phyloP scores from a whole-genome alignment of 2,113 vertebrate species.

The Protobothrops flavoviridis region DNA sequence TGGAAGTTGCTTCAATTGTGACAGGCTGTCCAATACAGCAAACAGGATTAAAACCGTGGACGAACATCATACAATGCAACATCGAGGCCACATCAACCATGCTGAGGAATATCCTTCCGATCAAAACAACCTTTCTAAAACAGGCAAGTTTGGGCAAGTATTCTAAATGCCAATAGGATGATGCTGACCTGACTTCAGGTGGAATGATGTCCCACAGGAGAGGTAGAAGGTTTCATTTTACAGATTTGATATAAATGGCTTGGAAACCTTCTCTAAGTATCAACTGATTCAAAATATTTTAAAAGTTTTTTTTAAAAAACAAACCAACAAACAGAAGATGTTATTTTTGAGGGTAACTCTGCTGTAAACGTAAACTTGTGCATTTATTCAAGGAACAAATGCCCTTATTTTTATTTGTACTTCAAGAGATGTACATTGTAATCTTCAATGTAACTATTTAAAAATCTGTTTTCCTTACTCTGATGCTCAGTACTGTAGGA shows the following conservation, averaged over 20 bases:
- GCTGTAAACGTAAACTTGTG: no score
- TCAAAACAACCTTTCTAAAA: neutral
- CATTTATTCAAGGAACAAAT: neutral
- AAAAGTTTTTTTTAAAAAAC: neutral
- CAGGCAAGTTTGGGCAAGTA: neutral
- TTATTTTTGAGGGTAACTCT: neutral
- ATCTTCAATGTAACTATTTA: neutral
- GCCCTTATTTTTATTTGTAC: neutral
- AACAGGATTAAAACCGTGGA: neutral
- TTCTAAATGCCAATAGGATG: neutral
- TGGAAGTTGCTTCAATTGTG: neutral
- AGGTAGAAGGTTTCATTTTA: neutral
- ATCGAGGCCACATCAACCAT: neutral
- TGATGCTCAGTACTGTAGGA: constrained; percentile 83
- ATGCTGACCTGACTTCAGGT: neutral
- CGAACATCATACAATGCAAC: no score
- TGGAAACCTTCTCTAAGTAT: neutral
- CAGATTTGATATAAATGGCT: neutral
- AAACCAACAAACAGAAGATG: no score
- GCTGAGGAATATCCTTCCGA: neutral
- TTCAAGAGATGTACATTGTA: neutral
- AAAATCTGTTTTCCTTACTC: constrained; percentile 74
- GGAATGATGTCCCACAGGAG: neutral
- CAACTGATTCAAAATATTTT: neutral
- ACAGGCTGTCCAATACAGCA: neutral